Evolutionary conservation across 2,797 vertebrate species (phyloP).

Genomic region (Micrastur ruficollis): DNA sequence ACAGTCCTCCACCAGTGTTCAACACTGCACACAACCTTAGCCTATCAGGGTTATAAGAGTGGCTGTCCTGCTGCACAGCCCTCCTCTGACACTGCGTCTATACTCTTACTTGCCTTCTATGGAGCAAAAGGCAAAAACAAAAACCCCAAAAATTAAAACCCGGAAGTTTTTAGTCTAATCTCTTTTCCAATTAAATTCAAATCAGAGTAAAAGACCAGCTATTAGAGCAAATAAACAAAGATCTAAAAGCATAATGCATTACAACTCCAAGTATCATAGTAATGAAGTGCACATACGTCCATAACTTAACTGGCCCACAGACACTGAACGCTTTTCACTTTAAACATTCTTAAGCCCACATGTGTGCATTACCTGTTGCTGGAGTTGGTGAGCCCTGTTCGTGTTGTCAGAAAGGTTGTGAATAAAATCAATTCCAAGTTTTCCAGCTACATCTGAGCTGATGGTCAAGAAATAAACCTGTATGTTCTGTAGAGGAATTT

Average conservation of each 20-base stretch:
- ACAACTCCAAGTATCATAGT: not conserved
- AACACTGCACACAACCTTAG: accelerated
- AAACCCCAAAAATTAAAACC: accelerated
- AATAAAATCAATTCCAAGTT: not conserved
- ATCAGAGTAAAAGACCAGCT: not conserved
- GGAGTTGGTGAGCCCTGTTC: not conserved
- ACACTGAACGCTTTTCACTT: not conserved
- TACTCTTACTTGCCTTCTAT: not conserved
- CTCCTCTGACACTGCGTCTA: not conserved
- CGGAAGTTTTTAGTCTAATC: not conserved
- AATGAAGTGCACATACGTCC: not conserved
- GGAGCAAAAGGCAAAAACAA: not conserved
- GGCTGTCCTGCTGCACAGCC: not conserved
- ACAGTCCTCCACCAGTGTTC: accelerated
- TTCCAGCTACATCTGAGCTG: not conserved
- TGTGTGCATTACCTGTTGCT: not conserved
- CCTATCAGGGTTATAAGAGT: not conserved
- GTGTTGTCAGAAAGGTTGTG: not conserved
- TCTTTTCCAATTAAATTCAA: not conserved
- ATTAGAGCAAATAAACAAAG: not conserved
- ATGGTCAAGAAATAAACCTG: not conserved
- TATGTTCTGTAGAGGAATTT: not conserved
- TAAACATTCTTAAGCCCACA: not conserved
- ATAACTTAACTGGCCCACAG: not conserved
- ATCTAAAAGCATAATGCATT: not conserved